Percentiles rank a stretch among this genome's conserved stretches.
Conservation (phyloP, 2,113 vertebrate species). For the Neotoma lepida region DNA sequence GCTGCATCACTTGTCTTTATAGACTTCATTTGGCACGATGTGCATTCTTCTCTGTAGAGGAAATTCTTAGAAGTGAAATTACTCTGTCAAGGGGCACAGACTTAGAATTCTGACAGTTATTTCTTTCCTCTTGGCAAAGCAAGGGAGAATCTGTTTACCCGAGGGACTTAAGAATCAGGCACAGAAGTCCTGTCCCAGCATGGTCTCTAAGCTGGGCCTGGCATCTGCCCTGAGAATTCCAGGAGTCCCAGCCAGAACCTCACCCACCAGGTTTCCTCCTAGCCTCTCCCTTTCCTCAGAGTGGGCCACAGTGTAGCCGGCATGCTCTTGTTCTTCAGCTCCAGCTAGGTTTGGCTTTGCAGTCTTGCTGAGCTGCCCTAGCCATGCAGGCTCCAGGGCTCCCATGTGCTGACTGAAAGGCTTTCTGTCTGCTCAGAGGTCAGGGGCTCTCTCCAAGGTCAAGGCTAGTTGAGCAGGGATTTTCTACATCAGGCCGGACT, state of each 20-base stretch:
- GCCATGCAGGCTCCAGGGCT: background rate
- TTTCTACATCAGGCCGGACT: background rate
- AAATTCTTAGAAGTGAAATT: constrained; percentile 6
- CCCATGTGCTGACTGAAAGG: background rate
- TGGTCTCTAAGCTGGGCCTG: background rate
- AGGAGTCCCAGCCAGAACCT: background rate
- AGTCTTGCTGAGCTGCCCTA: background rate
- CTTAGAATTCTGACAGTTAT: background rate
- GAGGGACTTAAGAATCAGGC: background rate
- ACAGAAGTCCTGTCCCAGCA: background rate
- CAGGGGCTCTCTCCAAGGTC: background rate
- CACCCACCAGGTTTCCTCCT: background rate
- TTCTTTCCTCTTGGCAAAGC: background rate
- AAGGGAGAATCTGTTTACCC: background rate
- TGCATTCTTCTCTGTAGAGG: background rate
- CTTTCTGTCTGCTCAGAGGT: accelerated
- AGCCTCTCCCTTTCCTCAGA: background rate
- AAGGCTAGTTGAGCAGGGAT: background rate
- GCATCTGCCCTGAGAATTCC: background rate
- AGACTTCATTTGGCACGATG: background rate
- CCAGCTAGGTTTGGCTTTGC: background rate
- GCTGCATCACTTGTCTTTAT: background rate
- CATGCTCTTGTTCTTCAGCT: background rate
- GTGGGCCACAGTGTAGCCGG: background rate
- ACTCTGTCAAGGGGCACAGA: background rate